Evolutionary conservation across 2,797 vertebrate species (phyloP).

Genomic region (Aselliscus stoliczkanus): DNA sequence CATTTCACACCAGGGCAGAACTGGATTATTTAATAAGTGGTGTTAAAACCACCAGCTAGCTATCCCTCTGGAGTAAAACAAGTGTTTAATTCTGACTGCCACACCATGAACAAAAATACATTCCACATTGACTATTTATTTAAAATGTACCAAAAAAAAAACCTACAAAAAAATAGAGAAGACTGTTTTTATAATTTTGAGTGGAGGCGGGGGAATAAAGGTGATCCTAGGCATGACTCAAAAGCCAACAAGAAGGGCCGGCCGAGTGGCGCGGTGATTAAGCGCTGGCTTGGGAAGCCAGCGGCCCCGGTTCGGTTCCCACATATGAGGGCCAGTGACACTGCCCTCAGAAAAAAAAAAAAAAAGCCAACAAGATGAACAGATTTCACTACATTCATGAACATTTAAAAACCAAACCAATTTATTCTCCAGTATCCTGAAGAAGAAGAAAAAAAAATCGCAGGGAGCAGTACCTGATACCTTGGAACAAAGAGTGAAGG

Average conservation of each 20-base stretch:
- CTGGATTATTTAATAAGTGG: not conserved
- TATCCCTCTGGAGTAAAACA: not conserved
- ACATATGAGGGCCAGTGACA: too few species aligned
- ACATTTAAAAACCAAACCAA: not conserved
- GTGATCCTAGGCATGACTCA: not conserved
- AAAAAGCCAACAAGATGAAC: not conserved
- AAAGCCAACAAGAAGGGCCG: conserved; percentile 11
- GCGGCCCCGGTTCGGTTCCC: too few species aligned
- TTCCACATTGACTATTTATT: not conserved
- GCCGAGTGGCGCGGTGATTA: too few species aligned
- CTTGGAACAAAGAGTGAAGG: not conserved
- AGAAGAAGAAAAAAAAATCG: not conserved
- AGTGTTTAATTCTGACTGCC: not conserved
- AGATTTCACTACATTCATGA: not conserved
- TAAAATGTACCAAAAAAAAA: not conserved
- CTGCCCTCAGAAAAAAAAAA: too few species aligned
- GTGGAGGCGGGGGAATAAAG: not conserved
- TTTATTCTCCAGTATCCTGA: not conserved
- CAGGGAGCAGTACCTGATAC: not conserved
- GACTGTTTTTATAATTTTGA: not conserved
- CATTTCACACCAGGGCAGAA: not conserved
- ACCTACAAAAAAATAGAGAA: not conserved
- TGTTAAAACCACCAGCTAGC: not conserved
- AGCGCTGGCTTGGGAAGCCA: too few species aligned
- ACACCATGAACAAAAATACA: not conserved